These are phyloP conservation scores for Argyra leucocephala DNA, from an alignment of 2,888 invertebrate species.

Conservation along the genomic window DNA sequence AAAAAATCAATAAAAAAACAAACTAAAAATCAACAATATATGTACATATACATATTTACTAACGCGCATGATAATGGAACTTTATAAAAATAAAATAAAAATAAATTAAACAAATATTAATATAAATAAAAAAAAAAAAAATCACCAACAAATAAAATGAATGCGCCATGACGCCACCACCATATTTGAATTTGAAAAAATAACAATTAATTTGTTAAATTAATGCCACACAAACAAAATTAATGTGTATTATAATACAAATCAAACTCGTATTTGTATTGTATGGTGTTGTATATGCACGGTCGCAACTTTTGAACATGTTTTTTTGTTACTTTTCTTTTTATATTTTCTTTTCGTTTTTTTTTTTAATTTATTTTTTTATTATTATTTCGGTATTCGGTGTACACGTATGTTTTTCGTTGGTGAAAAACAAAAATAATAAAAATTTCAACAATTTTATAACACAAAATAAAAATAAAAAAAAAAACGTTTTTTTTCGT, in stretches of 20 bases:
- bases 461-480: constrained; percentile 11
- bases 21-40: not conserved
- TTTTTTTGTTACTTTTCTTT: not conserved
- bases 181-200: not conserved
- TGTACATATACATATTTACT: too few species aligned
- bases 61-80: not conserved
- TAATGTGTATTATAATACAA: too few species aligned
- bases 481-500: not conserved
- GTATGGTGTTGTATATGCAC: too few species aligned
- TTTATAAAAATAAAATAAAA: not conserved
- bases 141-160: not conserved
- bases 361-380: not conserved
- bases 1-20: not conserved
- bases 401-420: too few species aligned
- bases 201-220: too few species aligned
- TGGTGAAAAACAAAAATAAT: not conserved
- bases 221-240: too few species aligned
- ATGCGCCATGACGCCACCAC: not conserved
- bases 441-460: not conserved
- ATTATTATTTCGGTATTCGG: not conserved
- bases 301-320: too few species aligned
- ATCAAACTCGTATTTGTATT: too few species aligned
- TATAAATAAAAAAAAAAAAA: not conserved
- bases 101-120: not conserved
- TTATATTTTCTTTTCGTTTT: not conserved